phyloP scores from a whole-genome alignment of 2,888 invertebrate genomes.

The Dione vanillae region DNA sequence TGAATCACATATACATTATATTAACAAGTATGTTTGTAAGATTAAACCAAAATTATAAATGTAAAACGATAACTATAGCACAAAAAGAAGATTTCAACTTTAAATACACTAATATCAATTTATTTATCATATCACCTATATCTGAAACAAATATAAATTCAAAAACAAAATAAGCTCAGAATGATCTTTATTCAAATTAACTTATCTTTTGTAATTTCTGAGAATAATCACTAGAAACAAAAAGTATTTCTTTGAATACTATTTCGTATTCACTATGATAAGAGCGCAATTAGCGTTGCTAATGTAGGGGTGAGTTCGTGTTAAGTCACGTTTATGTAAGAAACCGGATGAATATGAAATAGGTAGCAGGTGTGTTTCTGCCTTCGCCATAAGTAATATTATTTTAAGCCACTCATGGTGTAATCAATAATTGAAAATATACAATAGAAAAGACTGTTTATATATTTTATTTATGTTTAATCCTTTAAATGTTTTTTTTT shows the following conservation, averaged over 20 bases:
- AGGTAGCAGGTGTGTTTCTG: neutral
- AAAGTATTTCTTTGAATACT: constrained; percentile 28
- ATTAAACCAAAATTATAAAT: too few relatives aligned
- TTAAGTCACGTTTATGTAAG: constrained; percentile 27
- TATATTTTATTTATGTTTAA: neutral
- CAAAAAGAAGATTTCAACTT: too few relatives aligned
- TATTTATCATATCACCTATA: too few relatives aligned
- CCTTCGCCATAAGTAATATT: neutral
- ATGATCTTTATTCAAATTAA: constrained; percentile 43
- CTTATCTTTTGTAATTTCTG: constrained; percentile 37
- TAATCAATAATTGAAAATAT: neutral
- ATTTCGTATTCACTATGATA: constrained; percentile 22
- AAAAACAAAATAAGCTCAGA: constrained; percentile 34
- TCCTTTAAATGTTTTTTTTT: too few relatives aligned
- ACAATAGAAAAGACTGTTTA: neutral
- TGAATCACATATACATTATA: too few relatives aligned
- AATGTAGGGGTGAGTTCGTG: constrained; percentile 20
- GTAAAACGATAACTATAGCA: too few relatives aligned
- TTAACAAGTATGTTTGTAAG: too few relatives aligned
- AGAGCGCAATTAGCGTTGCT: constrained; percentile 29
- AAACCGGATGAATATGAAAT: constrained; percentile 16
- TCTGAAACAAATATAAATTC: constrained; percentile 28
- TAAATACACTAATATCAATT: too few relatives aligned
- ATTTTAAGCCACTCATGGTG: too few relatives aligned
- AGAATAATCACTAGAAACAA: constrained; percentile 24